These are phyloP conservation scores for Megaustenia siamemsis DNA, from an alignment of 2,888 invertebrate genomes.

Conservation along the genomic window DNA sequence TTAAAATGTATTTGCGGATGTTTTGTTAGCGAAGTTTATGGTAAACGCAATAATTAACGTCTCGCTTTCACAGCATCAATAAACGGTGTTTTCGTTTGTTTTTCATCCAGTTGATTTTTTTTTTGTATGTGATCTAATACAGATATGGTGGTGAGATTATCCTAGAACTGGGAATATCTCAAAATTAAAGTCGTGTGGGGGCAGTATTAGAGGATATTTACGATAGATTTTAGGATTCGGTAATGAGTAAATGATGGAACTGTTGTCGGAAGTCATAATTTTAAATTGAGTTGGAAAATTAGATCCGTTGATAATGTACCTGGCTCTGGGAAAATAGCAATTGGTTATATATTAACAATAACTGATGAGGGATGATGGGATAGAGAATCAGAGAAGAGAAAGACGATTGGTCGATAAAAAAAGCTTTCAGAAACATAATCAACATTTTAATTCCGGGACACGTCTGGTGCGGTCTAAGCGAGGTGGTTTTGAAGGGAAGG, in stretches of 20 bases:
- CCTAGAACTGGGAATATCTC: neutral
- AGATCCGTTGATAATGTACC: neutral
- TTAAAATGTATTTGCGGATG: slow-evolving; percentile 43
- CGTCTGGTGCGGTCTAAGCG: no score
- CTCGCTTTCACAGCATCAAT: slow-evolving; percentile 45
- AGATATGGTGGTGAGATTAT: slow-evolving; percentile 8
- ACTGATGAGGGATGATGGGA: no score
- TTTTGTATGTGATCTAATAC: neutral
- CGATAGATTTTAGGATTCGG: neutral
- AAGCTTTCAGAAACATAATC: no score
- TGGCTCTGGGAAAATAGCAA: neutral
- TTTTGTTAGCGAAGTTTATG: slow-evolving; percentile 33
- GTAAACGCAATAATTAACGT: slow-evolving; percentile 37
- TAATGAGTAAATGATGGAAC: slow-evolving; percentile 22
- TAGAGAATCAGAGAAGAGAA: neutral
- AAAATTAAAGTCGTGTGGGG: neutral
- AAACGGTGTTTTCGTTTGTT: slow-evolving; percentile 10
- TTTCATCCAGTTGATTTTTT: neutral
- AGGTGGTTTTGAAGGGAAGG: no score
- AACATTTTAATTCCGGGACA: no score
- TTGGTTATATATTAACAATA: neutral
- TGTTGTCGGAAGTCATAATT: slow-evolving; percentile 36
- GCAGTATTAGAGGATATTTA: neutral
- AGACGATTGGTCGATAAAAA: no score
- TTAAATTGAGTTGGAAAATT: neutral